Conservation (phyloP, 2,113 vertebrate species). For the Pollachius pollachius region DNA sequence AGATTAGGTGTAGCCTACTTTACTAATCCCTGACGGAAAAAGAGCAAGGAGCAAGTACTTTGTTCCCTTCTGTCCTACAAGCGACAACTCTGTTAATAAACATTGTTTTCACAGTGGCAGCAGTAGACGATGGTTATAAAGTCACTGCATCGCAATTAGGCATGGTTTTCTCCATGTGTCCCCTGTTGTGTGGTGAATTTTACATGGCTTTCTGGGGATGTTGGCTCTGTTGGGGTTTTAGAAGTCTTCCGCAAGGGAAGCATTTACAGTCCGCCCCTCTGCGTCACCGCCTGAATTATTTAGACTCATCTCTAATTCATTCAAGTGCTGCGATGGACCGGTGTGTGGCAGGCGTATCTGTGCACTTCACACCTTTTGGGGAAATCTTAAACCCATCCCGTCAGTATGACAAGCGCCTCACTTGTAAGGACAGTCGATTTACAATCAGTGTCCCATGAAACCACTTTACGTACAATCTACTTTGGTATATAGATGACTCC, state of each 20-base stretch:
- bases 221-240: slow-evolving; percentile 58
- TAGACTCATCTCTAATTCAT: slow-evolving; percentile 73
- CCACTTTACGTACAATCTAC: too few species aligned
- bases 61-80: too few species aligned
- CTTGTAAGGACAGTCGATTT: not conserved
- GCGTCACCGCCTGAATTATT: slow-evolving; percentile 72
- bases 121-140: too few species aligned
- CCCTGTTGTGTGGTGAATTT: slow-evolving; percentile 58
- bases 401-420: not conserved
- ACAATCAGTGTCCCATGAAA: too few species aligned
- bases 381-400: slow-evolving; percentile 9
- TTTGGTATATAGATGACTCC: too few species aligned
- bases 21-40: too few species aligned
- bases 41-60: too few species aligned
- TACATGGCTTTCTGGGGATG: slow-evolving; percentile 60
- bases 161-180: slow-evolving; percentile 40
- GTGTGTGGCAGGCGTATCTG: slow-evolving; percentile 19
- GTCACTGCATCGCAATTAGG: not conserved
- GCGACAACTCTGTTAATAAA: too few species aligned
- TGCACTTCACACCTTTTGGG: slow-evolving; percentile 56
- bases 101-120: too few species aligned
- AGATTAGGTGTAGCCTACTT: too few species aligned
- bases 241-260: slow-evolving; percentile 64
- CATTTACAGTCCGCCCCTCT: slow-evolving; percentile 65
- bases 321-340: slow-evolving; percentile 45